Base-by-base conservation (phyloP, 1,140 invertebrate genomes). In the Bombus confusus region DNA sequence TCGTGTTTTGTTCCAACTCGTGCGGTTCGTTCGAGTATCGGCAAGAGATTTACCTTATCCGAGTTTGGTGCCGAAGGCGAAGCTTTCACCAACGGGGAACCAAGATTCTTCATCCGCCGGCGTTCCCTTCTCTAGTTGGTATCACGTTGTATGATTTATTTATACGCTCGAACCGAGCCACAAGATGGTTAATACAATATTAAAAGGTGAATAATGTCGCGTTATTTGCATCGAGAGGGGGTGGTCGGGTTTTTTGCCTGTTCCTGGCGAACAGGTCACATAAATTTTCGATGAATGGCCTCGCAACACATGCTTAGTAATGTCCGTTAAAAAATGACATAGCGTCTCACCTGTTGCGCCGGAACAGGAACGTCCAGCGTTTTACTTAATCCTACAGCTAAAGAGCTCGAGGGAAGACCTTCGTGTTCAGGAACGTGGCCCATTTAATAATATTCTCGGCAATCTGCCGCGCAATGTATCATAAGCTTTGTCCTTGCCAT, bases 321-420 rank as follows among this genome's bases (percentile, higher is more conserved):
- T 88, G 83, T 87, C 74, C 80, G 83, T 90, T 90, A 90, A 91
- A 91, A 91, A 91, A 91, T 91, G 88, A 91, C 87, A 86, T 84
- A 83, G 68, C 84, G 85, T 47, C 72, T 90, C 90, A 91, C 90
- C 90, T 91, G 90, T 91, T 91, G 90, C 90, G 83, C 86, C 80
- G 47, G 87, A 90, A 91, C 87, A 88, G 86, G 73, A 90, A 85
- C 90, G 90, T 87, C 90, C 85, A 77, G 81, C 79, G 81, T 91
- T 91, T 91, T 91, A 91, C 86, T 91, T 90, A 90, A 91, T 91
- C 86, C 88, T 85, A 80, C 90, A 83, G 90, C 86, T 91, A 89
- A 89, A 89, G 87, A 88, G 81, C 83, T 85, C 86, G 71, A 41
- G 41, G 83, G 90, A 89, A 91, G 86, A 83, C 86, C 80, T 85